Conservation (phyloP, 2,888 invertebrate species). For the Lamellibrachia columna region DNA sequence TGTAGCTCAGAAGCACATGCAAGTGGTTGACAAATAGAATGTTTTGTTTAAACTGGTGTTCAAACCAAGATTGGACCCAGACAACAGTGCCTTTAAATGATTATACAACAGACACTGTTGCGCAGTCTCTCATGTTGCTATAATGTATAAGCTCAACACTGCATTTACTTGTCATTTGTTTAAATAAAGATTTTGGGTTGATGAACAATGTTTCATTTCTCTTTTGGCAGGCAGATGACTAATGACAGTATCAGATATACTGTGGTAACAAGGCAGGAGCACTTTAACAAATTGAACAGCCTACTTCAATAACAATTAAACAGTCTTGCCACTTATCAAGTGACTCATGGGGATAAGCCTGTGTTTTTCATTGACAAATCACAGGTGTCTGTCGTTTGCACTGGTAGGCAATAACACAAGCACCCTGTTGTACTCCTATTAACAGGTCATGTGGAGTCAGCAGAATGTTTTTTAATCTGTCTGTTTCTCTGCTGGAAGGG, state of each 20-base stretch:
- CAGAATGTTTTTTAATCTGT: background rate
- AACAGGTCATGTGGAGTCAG: background rate
- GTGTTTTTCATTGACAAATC: background rate
- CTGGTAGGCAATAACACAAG: background rate
- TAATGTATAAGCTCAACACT: background rate
- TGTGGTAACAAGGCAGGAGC: background rate
- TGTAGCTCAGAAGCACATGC: background rate
- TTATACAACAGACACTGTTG: background rate
- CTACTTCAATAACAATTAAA: background rate
- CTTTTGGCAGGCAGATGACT: background rate
- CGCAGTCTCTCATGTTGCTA: background rate
- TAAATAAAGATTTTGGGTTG: constrained; percentile 1
- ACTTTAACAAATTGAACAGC: background rate
- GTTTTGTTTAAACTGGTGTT: background rate
- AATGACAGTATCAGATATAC: background rate
- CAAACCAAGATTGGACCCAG: background rate
- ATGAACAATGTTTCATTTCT: background rate
- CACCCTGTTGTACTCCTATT: background rate
- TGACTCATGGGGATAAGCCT: background rate
- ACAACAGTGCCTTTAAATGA: background rate
- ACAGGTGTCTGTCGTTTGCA: background rate
- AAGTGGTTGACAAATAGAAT: background rate
- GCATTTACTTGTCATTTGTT: constrained; percentile 6
- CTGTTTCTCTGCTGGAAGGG: background rate
- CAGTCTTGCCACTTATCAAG: background rate